Evolutionary conservation across 2,888 invertebrate genomes (phyloP).

Genomic region (Spilarctia lutea): DNA sequence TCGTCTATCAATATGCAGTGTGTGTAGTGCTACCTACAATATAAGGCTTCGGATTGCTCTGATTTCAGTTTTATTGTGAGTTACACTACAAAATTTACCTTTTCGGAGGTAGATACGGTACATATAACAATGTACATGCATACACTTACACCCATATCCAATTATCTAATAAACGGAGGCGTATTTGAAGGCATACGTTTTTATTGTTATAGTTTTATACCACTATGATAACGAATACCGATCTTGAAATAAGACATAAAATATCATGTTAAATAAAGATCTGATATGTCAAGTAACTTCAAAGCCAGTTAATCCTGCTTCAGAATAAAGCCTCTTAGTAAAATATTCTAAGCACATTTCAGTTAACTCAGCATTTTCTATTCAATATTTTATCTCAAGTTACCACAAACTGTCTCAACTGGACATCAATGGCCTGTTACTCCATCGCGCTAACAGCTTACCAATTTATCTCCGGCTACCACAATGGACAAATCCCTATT

Average conservation of each 20-base stretch:
- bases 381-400: slow-evolving; percentile 24
- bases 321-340: neutral
- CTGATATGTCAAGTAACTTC: neutral
- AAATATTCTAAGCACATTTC: slow-evolving; percentile 8
- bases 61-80: neutral
- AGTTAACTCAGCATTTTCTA: slow-evolving; percentile 16
- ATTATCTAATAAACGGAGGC: no score
- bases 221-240: neutral
- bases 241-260: neutral
- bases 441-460: slow-evolving; percentile 37
- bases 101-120: neutral
- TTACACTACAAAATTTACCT: neutral
- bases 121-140: no score
- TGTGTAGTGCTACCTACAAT: slow-evolving; percentile 14
- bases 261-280: neutral
- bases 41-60: neutral
- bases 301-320: neutral
- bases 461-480: slow-evolving; percentile 55
- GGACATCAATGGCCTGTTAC: slow-evolving; percentile 44
- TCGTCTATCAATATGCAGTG: slow-evolving; percentile 5
- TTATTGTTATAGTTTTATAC: neutral
- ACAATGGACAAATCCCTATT: slow-evolving; percentile 62
- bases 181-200: neutral
- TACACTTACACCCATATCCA: no score
- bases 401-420: slow-evolving; percentile 30